phyloP scores from a whole-genome alignment of 2,113 vertebrate species.

The Pseudois nayaur region DNA sequence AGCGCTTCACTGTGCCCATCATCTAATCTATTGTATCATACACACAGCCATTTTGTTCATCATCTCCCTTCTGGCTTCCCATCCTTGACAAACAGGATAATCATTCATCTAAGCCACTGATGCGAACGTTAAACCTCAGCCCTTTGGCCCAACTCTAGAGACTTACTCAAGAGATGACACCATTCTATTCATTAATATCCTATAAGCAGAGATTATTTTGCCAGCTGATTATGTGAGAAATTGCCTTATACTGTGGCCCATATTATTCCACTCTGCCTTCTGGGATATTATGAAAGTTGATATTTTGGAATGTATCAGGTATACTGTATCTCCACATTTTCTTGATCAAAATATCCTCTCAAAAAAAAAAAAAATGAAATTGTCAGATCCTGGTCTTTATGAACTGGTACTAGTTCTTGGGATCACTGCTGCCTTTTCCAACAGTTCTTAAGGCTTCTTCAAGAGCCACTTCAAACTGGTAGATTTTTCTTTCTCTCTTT shows the following conservation, averaged over 20 bases:
- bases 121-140: not conserved
- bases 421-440: not conserved
- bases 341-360: not conserved
- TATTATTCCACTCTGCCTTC: not conserved
- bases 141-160: not conserved
- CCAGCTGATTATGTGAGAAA: not conserved
- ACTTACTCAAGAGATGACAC: not conserved
- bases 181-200: not conserved
- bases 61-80: not conserved
- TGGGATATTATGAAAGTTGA: not conserved
- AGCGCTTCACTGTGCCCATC: fast-evolving
- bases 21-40: no score
- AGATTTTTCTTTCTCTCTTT: not conserved
- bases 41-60: not conserved
- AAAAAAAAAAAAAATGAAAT: not conserved
- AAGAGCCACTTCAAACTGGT: not conserved
- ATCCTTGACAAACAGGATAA: not conserved
- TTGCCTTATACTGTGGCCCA: not conserved
- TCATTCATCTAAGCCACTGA: not conserved
- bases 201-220: not conserved
- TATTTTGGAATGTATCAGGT: not conserved
- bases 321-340: not conserved
- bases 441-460: not conserved
- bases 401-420: not conserved
- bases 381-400: not conserved